A percentile compares a stretch with the other conserved stretches of the same genome.
These are phyloP conservation scores for Sminthurinus signatus DNA, from an alignment of 1,140 invertebrate species.

Conservation along the genomic window DNA sequence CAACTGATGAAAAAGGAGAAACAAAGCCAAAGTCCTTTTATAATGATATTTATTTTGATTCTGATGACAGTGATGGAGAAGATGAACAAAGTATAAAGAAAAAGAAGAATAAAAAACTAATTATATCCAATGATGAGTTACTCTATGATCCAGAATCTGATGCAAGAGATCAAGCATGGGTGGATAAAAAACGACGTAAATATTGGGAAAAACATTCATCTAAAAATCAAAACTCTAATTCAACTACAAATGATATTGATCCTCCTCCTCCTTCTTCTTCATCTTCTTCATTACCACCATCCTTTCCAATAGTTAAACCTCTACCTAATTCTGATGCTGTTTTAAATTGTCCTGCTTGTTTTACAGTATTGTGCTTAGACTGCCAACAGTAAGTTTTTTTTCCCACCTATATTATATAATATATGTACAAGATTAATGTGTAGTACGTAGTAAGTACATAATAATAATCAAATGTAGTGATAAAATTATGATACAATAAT, in stretches of 20 bases:
- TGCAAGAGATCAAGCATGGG: conserved; percentile 55
- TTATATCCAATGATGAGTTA: conserved; percentile 49
- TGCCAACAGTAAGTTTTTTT: conserved; percentile 55
- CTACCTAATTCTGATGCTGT: conserved; percentile 53
- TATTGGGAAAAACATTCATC: no score
- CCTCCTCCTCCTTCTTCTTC: not conserved
- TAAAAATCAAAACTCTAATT: not conserved
- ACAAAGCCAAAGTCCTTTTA: conserved; percentile 39
- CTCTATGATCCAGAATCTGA: conserved; percentile 57
- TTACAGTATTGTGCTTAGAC: conserved; percentile 55
- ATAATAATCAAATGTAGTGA: no score
- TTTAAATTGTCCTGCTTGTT: conserved; percentile 59
- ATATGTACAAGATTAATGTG: no score
- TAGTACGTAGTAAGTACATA: no score
- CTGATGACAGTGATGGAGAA: conserved; percentile 48
- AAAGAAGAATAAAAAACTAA: conserved; percentile 32
- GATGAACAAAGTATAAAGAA: conserved; percentile 14
- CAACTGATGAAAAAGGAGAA: not conserved
- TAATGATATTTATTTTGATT: conserved; percentile 51
- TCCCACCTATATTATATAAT: no score
- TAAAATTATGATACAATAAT: no score
- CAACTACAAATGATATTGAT: no score
- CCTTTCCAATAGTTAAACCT: conserved; percentile 8
- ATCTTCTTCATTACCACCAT: not conserved
- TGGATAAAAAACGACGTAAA: conserved; percentile 47